phyloP scores from a whole-genome alignment of 2,797 vertebrate species.

The Helarctos malayanus region DNA sequence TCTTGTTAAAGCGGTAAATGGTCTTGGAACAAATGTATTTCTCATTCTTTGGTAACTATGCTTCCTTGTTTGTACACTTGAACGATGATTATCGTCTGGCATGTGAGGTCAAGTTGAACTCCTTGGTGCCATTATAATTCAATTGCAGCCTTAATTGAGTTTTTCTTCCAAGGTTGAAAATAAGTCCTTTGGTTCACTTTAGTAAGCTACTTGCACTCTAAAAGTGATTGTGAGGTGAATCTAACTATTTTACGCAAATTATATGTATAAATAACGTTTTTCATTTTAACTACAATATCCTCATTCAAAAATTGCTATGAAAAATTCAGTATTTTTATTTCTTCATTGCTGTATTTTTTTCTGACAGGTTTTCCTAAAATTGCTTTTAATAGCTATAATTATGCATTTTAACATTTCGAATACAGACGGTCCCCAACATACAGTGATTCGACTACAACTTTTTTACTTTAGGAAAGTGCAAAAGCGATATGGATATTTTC shows the following conservation, averaged over 20 bases:
- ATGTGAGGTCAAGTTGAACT: conserved; percentile 86
- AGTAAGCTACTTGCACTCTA: background rate
- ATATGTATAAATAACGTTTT: conserved; percentile 14
- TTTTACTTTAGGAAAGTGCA: background rate
- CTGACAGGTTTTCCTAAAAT: conserved; percentile 7
- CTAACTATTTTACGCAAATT: conserved; percentile 21
- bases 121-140: conserved; percentile 61
- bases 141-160: conserved; percentile 50
- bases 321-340: conserved; percentile 32
- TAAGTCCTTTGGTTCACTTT: conserved; percentile 58
- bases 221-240: conserved; percentile 16
- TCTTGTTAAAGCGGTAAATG: conserved; percentile 84
- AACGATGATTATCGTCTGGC: conserved; percentile 82
- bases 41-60: conserved; percentile 86
- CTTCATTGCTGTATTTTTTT: background rate
- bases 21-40: conserved; percentile 87
- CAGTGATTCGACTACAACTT: background rate
- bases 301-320: conserved; percentile 40
- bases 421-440: background rate
- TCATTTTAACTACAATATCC: conserved; percentile 52
- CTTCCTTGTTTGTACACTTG: conserved; percentile 87
- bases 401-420: conserved; percentile 20
- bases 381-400: conserved; percentile 52
- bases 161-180: conserved; percentile 68
- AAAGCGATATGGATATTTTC: background rate